Conservation (phyloP, 2,113 vertebrate genomes). For the Neolamprologus caudopunctatus region DNA sequence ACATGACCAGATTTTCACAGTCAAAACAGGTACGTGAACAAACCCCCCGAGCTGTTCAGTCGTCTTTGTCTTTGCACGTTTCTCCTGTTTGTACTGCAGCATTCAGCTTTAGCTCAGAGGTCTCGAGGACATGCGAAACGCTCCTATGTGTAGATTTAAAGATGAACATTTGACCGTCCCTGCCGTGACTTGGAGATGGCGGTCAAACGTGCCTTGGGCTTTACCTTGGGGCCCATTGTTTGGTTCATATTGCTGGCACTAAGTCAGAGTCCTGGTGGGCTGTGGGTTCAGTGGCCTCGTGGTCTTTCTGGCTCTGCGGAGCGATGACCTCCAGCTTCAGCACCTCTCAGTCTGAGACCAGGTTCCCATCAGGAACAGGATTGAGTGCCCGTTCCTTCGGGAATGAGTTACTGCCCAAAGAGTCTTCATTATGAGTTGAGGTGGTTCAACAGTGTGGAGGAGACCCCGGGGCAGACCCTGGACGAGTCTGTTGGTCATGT, state of each 20-base stretch:
- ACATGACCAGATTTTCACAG: background rate
- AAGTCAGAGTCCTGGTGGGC: background rate
- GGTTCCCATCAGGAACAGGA: background rate
- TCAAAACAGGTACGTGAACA: conserved; percentile 28
- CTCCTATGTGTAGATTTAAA: background rate
- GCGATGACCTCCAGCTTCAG: background rate
- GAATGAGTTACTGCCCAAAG: background rate
- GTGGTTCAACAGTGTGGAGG: background rate
- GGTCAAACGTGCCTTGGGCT: background rate
- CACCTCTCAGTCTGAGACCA: background rate
- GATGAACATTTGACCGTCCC: background rate
- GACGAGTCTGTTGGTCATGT: background rate
- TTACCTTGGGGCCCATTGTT: background rate
- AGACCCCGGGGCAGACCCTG: background rate
- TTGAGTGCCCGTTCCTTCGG: background rate
- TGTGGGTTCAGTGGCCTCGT: background rate
- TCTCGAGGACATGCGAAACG: background rate
- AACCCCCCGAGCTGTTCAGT: fast-evolving
- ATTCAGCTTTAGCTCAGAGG: background rate
- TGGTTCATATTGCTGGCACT: background rate
- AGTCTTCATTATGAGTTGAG: background rate
- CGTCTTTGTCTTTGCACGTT: background rate
- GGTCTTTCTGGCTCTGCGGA: background rate
- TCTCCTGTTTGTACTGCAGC: background rate
- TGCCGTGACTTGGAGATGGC: background rate